Conservation (phyloP, 2,888 invertebrate genomes). For the Marronus borbonicus region DNA sequence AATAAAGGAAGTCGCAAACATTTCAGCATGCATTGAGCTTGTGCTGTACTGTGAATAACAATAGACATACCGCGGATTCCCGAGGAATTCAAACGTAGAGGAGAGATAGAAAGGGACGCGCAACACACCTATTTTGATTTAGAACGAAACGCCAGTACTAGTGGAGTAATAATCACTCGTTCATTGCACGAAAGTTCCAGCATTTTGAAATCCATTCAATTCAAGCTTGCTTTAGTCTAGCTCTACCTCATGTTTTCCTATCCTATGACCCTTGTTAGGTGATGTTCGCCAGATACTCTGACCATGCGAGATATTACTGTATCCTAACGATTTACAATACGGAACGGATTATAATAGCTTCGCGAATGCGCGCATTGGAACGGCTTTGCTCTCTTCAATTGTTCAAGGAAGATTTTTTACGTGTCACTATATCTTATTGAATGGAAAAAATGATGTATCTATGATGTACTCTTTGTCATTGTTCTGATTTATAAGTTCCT, state of each 20-base stretch:
- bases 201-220: constrained; percentile 11
- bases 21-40: background rate
- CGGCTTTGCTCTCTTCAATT: constrained; percentile 4
- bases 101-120: background rate
- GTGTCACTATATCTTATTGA: background rate
- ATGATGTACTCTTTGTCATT: too few relatives aligned
- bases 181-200: constrained; percentile 14
- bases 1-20: background rate
- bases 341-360: constrained; percentile 6
- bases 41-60: background rate
- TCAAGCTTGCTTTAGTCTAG: constrained; percentile 3
- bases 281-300: background rate
- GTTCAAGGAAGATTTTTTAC: constrained; percentile 7
- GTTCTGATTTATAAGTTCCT: too few relatives aligned
- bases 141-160: background rate
- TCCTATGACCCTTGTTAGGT: constrained; percentile 6
- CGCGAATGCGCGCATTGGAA: background rate
- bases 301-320: constrained; percentile 3
- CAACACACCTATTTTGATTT: constrained; percentile 14
- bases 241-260: background rate
- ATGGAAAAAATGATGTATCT: background rate
- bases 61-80: background rate
- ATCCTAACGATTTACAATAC: constrained; percentile 7
- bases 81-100: background rate
- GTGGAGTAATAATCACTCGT: constrained; percentile 15